These are phyloP conservation scores for Phalacrocorax aristotelis DNA, from an alignment of 2,113 vertebrate species.

Conservation along the genomic window DNA sequence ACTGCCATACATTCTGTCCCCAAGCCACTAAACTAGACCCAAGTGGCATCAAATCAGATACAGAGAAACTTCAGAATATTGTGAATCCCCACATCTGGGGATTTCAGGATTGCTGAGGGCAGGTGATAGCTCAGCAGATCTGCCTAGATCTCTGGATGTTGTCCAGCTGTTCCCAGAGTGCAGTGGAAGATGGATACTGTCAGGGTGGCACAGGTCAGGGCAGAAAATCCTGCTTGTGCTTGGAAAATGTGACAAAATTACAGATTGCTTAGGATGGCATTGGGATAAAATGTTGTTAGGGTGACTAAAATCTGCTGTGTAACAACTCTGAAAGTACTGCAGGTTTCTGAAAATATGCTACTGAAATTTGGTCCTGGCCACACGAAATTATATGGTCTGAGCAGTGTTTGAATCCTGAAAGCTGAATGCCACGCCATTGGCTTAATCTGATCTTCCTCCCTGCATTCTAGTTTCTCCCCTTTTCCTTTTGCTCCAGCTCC, in stretches of 20 bases:
- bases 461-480: background rate
- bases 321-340: background rate
- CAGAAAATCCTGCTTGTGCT: background rate
- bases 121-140: background rate
- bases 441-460: background rate
- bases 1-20: background rate
- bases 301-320: background rate
- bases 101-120: background rate
- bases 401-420: background rate
- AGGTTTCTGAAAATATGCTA: background rate
- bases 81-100: background rate
- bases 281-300: background rate
- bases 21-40: background rate
- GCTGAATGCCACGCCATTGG: background rate
- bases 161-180: background rate
- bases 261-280: background rate
- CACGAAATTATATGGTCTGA: background rate
- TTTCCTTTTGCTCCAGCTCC: background rate
- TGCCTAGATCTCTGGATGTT: background rate
- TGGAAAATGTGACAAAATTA: constrained; percentile 25
- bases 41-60: background rate
- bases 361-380: background rate
- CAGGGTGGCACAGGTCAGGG: background rate
- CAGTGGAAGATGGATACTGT: background rate
- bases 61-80: background rate